phyloP scores from a whole-genome alignment of 2,888 invertebrate genomes.

The Caenorhabditis sulstoni region DNA sequence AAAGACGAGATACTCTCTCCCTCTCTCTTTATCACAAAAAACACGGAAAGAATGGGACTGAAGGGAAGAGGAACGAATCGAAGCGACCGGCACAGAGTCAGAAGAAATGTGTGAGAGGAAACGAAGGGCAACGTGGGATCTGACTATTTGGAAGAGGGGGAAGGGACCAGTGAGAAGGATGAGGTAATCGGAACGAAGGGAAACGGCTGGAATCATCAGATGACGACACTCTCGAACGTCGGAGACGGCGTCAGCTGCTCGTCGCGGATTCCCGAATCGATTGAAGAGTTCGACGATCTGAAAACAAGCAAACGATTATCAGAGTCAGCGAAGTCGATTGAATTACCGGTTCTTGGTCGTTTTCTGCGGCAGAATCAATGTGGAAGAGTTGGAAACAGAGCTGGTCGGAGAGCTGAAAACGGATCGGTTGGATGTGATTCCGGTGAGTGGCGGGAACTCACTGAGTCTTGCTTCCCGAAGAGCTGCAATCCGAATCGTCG shows the following conservation, averaged over 20 bases:
- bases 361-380: constrained; percentile 38
- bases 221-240: constrained; percentile 56
- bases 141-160: constrained; percentile 23
- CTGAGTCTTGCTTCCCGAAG: constrained; percentile 51
- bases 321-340: background rate
- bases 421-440: background rate
- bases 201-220: constrained; percentile 46
- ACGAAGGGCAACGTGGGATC: constrained; percentile 1
- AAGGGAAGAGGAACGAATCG: constrained; percentile 36
- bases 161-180: constrained; percentile 38
- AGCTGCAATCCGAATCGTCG: constrained; percentile 54
- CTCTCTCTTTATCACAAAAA: too few relatives aligned
- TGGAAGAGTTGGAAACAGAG: constrained; percentile 53
- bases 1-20: constrained; percentile 22
- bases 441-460: constrained; percentile 9
- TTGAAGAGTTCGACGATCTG: constrained; percentile 67
- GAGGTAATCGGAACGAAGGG: constrained; percentile 36
- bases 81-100: constrained; percentile 36
- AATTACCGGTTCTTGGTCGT: constrained; percentile 54
- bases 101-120: background rate
- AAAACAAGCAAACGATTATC: background rate
- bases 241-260: constrained; percentile 50
- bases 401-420: constrained; percentile 49
- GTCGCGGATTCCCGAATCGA: constrained; percentile 69
- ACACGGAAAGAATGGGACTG: constrained; percentile 5